These are phyloP conservation scores for Rissa tridactyla DNA, from an alignment of 2,113 vertebrate genomes.

Conservation along the genomic window DNA sequence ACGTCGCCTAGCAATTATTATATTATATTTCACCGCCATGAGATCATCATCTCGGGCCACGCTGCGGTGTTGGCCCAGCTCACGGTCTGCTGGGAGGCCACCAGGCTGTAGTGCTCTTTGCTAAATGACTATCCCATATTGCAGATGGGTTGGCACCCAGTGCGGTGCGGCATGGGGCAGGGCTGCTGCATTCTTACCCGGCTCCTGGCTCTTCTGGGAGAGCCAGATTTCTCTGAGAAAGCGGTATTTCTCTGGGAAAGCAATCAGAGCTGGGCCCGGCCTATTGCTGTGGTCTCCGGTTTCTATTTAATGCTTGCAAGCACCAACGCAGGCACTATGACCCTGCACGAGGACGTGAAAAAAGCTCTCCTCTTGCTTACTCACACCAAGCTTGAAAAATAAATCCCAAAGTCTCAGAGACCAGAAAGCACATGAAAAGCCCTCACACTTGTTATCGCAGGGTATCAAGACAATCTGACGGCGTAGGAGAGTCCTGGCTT, in stretches of 20 bases:
- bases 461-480: not conserved
- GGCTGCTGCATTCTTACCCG: not conserved
- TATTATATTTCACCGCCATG: not conserved
- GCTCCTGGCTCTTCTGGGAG: not conserved
- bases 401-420: not conserved
- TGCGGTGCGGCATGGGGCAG: fast-evolving
- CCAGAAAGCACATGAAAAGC: not conserved
- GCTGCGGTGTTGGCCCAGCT: not conserved
- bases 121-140: not conserved
- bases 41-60: not conserved
- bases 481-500: not conserved
- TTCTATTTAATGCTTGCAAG: not conserved
- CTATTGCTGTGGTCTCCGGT: not conserved
- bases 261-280: not conserved
- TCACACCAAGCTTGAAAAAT: not conserved
- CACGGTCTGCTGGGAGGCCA: not conserved
- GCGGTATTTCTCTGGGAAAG: not conserved
- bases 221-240: not conserved
- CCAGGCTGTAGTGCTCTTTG: not conserved
- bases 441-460: not conserved
- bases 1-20: not conserved
- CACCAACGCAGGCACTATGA: not conserved
- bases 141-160: not conserved
- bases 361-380: not conserved
- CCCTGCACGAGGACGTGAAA: not conserved